These are phyloP conservation scores for Drosophila tropicalis DNA, from an alignment of 1,140 invertebrate genomes.

Conservation along the genomic window DNA sequence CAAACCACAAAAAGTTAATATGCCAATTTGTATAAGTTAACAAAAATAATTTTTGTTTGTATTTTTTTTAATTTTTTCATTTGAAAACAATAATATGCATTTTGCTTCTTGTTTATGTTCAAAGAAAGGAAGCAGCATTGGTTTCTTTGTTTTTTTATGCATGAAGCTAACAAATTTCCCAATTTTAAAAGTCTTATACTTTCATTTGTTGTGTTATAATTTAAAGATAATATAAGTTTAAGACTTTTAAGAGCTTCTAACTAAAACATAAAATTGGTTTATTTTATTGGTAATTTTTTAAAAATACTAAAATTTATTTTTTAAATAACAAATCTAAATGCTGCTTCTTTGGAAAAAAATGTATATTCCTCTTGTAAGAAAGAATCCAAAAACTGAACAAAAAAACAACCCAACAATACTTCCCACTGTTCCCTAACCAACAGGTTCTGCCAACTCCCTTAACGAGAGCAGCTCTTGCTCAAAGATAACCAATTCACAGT, in stretches of 20 bases:
- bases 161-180: constrained; percentile 26
- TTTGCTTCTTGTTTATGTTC: constrained; percentile 51
- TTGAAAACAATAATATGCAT: constrained; percentile 34
- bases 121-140: constrained; percentile 69
- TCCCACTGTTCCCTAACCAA: not conserved
- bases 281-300: not conserved
- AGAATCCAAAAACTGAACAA: not conserved
- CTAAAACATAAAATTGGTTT: not conserved
- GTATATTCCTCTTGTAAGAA: not conserved
- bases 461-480: constrained; percentile 82
- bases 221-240: too few relatives aligned
- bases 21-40: constrained; percentile 57
- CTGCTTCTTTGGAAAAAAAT: constrained; percentile 67
- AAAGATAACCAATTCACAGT: constrained; percentile 78
- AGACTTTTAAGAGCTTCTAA: not conserved
- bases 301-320: constrained; percentile 5
- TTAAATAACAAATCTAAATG: constrained; percentile 32
- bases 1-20: constrained; percentile 82
- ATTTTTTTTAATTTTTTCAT: constrained; percentile 15
- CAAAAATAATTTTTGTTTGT: not conserved
- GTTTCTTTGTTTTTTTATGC: not conserved
- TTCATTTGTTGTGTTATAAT: too few relatives aligned
- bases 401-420: constrained; percentile 11
- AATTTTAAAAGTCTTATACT: constrained; percentile 10
- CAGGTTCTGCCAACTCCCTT: constrained; percentile 83